Conservation (phyloP, 1,140 invertebrate genomes). For the Mizuhopecten yessoensis region DNA sequence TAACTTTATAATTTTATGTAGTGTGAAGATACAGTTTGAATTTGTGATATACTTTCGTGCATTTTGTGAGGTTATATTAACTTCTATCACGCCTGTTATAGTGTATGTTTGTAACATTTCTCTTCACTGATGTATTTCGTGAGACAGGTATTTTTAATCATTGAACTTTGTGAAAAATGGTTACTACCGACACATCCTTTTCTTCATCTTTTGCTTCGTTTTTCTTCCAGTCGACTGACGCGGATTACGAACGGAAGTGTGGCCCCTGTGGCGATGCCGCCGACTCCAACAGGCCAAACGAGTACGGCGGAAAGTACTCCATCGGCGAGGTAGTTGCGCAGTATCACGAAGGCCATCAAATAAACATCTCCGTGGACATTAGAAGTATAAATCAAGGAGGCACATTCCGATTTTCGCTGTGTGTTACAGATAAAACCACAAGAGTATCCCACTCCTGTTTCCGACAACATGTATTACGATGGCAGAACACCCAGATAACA, state of each 20-base stretch:
- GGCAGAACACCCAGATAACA: not conserved
- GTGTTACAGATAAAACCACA: not conserved
- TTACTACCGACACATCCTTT: too few species aligned
- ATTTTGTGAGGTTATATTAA: too few species aligned
- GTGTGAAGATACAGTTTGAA: too few species aligned
- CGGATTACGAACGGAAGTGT: constrained; percentile 9
- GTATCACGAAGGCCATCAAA: not conserved
- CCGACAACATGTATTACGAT: not conserved
- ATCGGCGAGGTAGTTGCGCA: not conserved
- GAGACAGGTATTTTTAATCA: too few species aligned
- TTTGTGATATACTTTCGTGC: too few species aligned
- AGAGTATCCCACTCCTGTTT: not conserved
- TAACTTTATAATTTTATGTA: too few species aligned
- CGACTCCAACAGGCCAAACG: not conserved
- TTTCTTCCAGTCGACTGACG: not conserved
- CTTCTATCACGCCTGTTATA: too few species aligned
- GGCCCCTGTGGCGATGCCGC: not conserved
- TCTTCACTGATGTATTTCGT: too few species aligned
- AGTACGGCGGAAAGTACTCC: not conserved
- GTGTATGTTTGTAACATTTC: too few species aligned
- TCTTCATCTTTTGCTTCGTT: too few species aligned
- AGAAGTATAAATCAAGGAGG: not conserved
- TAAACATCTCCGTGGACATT: not conserved
- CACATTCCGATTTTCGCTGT: not conserved
- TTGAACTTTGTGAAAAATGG: too few species aligned